Base-by-base conservation (phyloP, 2,113 vertebrate genomes). In the Donacobius atricapilla region DNA sequence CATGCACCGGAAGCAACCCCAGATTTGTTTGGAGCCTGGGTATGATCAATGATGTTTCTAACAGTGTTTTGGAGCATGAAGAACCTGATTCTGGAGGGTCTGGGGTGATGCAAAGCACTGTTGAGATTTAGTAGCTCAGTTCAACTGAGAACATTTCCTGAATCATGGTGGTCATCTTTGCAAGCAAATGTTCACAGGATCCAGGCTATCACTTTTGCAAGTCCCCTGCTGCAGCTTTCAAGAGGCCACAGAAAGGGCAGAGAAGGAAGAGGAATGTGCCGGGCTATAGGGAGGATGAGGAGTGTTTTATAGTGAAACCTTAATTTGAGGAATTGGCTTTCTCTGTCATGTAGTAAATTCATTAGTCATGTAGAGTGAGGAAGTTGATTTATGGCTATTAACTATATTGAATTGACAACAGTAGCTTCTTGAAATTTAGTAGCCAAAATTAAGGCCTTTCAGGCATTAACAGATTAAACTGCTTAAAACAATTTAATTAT, bases 401-500 rank as follows among this genome's bases (percentile, higher is more conserved):
- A 86, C 64, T 73, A 20, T 92, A 93, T 83, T 75, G 93, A 94
- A 81, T 70, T 92, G 93, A 93, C 15, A 21, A 93, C 86, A 4
- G 4, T 60, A 90, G 68, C 90, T 90, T 92, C 92, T 92, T 91
- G 64, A 92, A 90, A 86, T 93, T 85, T 88, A 83, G 96, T 94
- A n/a, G 40, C 90, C 87, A 88, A 73, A 95, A 92, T 95, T 77
- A 95, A 93, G 72, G 33, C 37, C 44, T 92, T 44, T 94, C 30
- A 78, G 83, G 60, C 87, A 78, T 93, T 92, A 96, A 86, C 63
- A 95, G 90, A 95, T 96, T 83, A 93, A 68, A 56, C 51, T 4
- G 4, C 64, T 93, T 93, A 75, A 94, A 96, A 90, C 47, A 77
- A 94, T 86, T 89, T 58, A 93, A 93, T 95, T 89, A 94, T 93